Percentiles rank a stretch among this genome's conserved stretches.
Evolutionary conservation across 2,113 vertebrate genomes (phyloP).

Genomic region (Epinephelus cyanopodus): DNA sequence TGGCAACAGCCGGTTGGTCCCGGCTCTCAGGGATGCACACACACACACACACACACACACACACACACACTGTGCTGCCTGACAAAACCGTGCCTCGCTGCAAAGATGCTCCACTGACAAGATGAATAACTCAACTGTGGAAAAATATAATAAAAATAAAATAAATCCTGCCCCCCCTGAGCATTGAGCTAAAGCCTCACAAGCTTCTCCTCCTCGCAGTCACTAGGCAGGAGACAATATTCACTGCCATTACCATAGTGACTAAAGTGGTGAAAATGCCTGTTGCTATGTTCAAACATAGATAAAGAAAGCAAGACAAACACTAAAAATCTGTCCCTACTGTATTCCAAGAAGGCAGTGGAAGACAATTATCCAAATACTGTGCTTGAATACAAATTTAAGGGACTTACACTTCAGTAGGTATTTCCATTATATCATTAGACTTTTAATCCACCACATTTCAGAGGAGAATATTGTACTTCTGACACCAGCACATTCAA

Average conservation of each 20-base stretch:
- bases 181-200: background rate
- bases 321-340: background rate
- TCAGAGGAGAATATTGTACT: background rate
- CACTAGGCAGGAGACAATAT: background rate
- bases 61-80: conserved; percentile 42
- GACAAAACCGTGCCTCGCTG: conserved; percentile 46
- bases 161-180: background rate
- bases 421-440: background rate
- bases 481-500: background rate
- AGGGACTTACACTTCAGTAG: background rate
- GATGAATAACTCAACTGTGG: conserved; percentile 37
- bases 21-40: conserved; percentile 59
- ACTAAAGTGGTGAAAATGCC: conserved; percentile 8
- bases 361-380: background rate
- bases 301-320: background rate
- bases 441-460: background rate
- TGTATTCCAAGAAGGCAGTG: too few relatives aligned
- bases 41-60: conserved; percentile 23
- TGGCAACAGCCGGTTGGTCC: conserved; percentile 82
- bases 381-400: background rate
- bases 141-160: conserved; percentile 22
- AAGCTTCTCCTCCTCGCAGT: background rate
- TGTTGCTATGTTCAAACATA: conserved; percentile 13
- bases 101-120: conserved; percentile 51
- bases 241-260: conserved; percentile 11